Percentiles rank a stretch among this genome's conserved stretches.
Conservation (phyloP, 2,797 vertebrate species). For the Ctenopoma multispine region DNA sequence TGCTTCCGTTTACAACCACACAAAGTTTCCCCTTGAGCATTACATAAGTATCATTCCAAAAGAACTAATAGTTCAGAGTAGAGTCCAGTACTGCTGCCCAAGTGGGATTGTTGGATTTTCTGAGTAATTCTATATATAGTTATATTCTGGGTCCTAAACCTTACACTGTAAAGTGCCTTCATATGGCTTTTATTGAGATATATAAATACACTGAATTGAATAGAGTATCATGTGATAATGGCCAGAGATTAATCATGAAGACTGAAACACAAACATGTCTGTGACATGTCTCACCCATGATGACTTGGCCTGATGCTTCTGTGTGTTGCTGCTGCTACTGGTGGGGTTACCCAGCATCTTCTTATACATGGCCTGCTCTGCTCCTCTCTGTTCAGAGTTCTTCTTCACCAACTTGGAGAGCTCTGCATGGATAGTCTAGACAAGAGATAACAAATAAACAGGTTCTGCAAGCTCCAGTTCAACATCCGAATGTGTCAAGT, state of each 20-base stretch:
- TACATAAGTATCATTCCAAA: conserved; percentile 3
- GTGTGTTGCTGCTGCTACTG: conserved; percentile 32
- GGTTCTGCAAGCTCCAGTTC: conserved; percentile 1
- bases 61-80: neutral
- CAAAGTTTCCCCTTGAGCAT: conserved; percentile 5
- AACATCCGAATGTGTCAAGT: conserved; percentile 12
- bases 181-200: too few species aligned
- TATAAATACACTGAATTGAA: too few species aligned
- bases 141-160: too few species aligned
- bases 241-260: neutral
- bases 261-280: neutral
- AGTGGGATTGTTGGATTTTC: too few species aligned
- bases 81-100: too few species aligned
- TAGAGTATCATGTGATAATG: neutral
- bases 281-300: conserved; percentile 88
- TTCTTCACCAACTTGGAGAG: conserved; percentile 97
- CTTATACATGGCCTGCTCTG: conserved; percentile 96
- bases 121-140: too few species aligned
- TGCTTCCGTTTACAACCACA: neutral
- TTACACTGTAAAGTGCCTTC: too few species aligned
- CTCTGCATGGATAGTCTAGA: conserved; percentile 94
- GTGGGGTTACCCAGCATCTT: conserved; percentile 95
- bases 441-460: conserved; percentile 35
- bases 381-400: conserved; percentile 89
- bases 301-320: conserved; percentile 82